Conservation (phyloP, 2,888 invertebrate genomes). For the Sympetrum striolatum region DNA sequence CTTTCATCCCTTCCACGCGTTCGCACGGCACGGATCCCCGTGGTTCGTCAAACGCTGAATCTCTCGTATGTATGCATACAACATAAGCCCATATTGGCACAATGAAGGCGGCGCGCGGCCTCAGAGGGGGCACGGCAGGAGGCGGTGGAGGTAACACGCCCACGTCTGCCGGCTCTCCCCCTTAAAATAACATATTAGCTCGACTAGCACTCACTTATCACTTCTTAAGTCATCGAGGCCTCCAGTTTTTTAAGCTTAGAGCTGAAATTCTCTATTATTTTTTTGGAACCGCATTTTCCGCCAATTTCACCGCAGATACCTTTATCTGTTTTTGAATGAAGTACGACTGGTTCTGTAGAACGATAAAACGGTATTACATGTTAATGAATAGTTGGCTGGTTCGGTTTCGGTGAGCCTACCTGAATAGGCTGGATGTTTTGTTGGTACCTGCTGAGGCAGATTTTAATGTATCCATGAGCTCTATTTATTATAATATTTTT, state of each 20-base stretch:
- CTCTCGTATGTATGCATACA: constrained; percentile 18
- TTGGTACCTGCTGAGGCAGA: too few relatives aligned
- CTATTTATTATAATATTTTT: too few relatives aligned
- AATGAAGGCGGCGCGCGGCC: background rate
- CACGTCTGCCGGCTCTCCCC: background rate
- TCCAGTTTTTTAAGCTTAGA: background rate
- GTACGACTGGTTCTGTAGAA: too few relatives aligned
- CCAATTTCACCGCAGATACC: background rate
- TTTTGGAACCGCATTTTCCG: background rate
- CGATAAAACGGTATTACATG: too few relatives aligned
- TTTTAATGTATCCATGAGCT: too few relatives aligned
- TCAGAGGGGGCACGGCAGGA: background rate
- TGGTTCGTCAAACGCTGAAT: background rate
- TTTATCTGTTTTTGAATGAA: too few relatives aligned
- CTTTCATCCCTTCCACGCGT: background rate
- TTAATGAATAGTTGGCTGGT: too few relatives aligned
- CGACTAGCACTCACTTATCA: background rate
- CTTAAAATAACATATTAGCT: background rate
- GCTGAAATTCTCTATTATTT: background rate
- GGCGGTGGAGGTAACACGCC: background rate
- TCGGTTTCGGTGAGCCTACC: too few relatives aligned
- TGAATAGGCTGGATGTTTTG: too few relatives aligned
- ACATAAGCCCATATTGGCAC: constrained; percentile 8
- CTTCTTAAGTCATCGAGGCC: background rate
- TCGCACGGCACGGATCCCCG: background rate